Evolutionary conservation across 2,113 vertebrate species (phyloP).

Genomic region (Amblyopsis rosae): DNA sequence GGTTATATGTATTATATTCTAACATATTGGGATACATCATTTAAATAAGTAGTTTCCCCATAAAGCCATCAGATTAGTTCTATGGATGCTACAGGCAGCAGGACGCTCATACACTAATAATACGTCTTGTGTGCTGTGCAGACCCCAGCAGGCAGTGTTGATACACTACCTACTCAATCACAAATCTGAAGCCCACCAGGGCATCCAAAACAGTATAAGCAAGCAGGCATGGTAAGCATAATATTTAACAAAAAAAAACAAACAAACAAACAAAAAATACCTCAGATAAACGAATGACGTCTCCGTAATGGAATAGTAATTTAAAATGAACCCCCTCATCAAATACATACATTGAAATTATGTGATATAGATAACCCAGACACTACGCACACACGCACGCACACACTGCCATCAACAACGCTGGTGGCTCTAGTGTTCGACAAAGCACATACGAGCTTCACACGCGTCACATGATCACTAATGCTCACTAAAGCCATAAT

Average conservation of each 20-base stretch:
- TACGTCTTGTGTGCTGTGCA: neutral
- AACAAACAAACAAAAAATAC: conserved; percentile 11
- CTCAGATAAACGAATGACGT: neutral
- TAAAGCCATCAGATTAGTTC: neutral
- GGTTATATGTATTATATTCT: neutral
- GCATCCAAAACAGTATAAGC: too few relatives aligned
- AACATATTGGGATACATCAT: neutral
- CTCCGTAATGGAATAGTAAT: too few relatives aligned
- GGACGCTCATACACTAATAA: conserved; percentile 15
- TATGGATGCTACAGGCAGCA: conserved; percentile 4
- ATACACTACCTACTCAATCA: conserved; percentile 32
- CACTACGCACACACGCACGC: too few relatives aligned
- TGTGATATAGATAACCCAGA: too few relatives aligned
- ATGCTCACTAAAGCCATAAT: neutral
- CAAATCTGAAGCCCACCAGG: conserved; percentile 30
- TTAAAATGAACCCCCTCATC: too few relatives aligned
- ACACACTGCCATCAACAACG: neutral
- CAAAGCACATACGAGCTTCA: neutral
- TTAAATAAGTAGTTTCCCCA: too few relatives aligned
- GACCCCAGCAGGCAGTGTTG: conserved; percentile 12
- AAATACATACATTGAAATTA: too few relatives aligned
- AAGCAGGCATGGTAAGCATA: too few relatives aligned
- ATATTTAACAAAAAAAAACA: conserved; percentile 6
- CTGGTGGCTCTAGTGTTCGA: neutral
- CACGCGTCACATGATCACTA: neutral